Conservation (phyloP, 2,113 vertebrate species). For the Odontophorus gujanensis region DNA sequence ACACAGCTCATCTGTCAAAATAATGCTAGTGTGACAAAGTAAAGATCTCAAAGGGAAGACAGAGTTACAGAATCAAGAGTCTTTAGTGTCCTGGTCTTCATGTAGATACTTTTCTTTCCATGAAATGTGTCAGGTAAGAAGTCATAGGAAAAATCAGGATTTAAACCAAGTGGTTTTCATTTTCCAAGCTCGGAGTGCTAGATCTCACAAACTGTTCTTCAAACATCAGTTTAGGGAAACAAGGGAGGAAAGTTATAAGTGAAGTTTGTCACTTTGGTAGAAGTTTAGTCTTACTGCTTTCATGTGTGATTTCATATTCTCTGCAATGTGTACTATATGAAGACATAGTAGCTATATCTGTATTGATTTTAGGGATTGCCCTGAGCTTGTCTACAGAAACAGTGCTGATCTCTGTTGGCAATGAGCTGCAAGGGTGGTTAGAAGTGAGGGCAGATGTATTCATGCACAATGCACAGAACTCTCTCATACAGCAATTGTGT, state of each 20-base stretch:
- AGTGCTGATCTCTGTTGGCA: background rate
- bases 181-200: background rate
- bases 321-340: background rate
- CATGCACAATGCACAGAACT: background rate
- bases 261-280: background rate
- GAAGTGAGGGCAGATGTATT: background rate
- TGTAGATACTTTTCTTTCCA: no score
- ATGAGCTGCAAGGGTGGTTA: background rate
- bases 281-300: background rate
- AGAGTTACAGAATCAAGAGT: background rate
- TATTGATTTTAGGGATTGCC: background rate
- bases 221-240: background rate
- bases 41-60: background rate
- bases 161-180: background rate
- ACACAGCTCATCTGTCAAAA: background rate
- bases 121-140: no score
- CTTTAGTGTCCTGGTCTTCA: no score
- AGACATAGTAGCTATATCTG: background rate
- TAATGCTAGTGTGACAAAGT: background rate
- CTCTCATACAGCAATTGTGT: background rate
- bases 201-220: background rate
- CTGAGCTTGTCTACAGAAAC: background rate
- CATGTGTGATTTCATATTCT: background rate
- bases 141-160: background rate
- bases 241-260: background rate